Base-by-base conservation (phyloP, 2,888 invertebrate genomes). In the Sthenelais limicola region DNA sequence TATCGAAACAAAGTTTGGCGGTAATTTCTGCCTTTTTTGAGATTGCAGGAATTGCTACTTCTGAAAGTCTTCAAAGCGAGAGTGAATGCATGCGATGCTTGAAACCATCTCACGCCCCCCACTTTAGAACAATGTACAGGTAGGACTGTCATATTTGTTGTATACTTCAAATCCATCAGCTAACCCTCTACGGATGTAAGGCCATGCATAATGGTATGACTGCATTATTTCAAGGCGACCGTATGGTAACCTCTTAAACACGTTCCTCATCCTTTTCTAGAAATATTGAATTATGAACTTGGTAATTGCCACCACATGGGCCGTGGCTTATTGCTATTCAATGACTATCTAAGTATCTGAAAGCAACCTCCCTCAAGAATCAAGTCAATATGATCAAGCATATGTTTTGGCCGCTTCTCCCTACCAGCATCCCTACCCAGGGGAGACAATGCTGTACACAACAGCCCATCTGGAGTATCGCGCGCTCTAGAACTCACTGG, bases 281-380 rank as follows among this genome's bases (percentile, higher is more conserved):
- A 3, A 15, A 56, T 56, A 56, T 56, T 28, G 56, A 56, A 56
- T 56, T 56, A 56, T 33, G 33, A 56, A 56, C 56, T 56, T 56
- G 32, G n/a, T 56, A 32, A 56, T 28, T 5, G 32, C 18, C 9
- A 56, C 56, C 30, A 56, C 32, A 56, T 21, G n/a, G 4, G 5
- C 7, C 28, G 1, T 2, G 28, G 3, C 30, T 56, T 33, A 56
- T 56, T 56, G 56, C 7, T 56, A 56, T 56, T 32, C 56, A 56
- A 32, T 56, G 56, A 56, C 32, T 18, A 33, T 21, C 32, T 28
- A 12, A 33, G 56, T 2, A n/a, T 12, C 56, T 4, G 4, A 3
- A 9, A 9, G 2, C 28, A 5, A 26, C 24, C 52, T 30, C 2
- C 7, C 28, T 54, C 30, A 54, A 30, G n/a, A n/a, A 54, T 54